Conservation (phyloP, 2,888 invertebrate species). For the Belgica antarctica region DNA sequence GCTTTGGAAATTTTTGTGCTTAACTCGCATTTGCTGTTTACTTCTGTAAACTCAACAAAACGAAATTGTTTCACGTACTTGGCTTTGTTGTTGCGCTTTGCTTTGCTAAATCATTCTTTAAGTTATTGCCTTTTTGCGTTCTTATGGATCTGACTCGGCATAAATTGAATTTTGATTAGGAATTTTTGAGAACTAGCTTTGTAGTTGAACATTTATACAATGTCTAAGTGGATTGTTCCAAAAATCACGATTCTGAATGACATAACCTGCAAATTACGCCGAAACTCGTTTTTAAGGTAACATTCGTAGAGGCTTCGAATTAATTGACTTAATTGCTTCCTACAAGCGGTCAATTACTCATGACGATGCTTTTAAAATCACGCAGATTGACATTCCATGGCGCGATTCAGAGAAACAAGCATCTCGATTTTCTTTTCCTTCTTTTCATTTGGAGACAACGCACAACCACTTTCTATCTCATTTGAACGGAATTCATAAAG, state of each 20-base stretch:
- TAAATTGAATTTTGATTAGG: not conserved
- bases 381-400: not conserved
- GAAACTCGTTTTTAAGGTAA: too few species aligned
- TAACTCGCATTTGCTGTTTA: not conserved
- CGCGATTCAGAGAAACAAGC: not conserved
- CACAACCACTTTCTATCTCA: constrained; percentile 5
- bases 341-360: not conserved
- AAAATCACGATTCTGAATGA: not conserved
- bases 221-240: too few species aligned
- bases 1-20: not conserved
- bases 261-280: not conserved
- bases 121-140: too few species aligned
- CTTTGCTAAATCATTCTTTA: not conserved
- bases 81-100: not conserved
- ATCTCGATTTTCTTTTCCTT: too few species aligned
- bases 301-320: not conserved
- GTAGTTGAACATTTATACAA: too few species aligned
- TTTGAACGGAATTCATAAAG: not conserved
- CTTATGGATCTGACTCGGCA: not conserved
- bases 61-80: not conserved
- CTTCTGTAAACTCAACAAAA: not conserved
- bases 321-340: not conserved
- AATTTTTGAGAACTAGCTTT: too few species aligned
- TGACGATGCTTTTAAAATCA: too few species aligned
- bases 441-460: too few species aligned